Evolutionary conservation across 1,140 invertebrate species (phyloP).

Genomic region (Ooceraea biroi): DNA sequence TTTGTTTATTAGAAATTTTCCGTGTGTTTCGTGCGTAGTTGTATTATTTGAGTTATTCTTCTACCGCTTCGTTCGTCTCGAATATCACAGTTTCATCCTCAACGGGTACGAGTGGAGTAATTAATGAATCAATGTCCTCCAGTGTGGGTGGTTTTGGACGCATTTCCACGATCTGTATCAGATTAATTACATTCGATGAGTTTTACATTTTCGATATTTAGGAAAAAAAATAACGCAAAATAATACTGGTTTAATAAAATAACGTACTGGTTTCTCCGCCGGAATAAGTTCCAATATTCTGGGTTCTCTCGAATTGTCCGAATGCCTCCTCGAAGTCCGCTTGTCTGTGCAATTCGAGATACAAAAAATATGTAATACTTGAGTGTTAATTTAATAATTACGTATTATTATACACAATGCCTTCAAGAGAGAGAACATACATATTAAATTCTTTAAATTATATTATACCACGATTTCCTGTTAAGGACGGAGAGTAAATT

Average conservation of each 20-base stretch:
- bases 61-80: neutral
- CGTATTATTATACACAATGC: slow-evolving; percentile 4
- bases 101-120: neutral
- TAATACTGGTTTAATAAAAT: neutral
- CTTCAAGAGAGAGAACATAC: too few species aligned
- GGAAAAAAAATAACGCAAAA: neutral
- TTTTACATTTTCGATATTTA: neutral
- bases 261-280: neutral
- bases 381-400: neutral
- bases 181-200: neutral
- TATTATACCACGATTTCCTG: neutral
- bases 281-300: neutral
- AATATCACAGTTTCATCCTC: neutral
- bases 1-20: slow-evolving; percentile 4
- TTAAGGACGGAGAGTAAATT: neutral
- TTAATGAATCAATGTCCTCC: neutral
- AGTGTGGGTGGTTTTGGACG: neutral
- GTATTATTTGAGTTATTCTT: neutral
- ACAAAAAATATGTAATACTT: neutral
- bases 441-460: slow-evolving; percentile 20
- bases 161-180: slow-evolving; percentile 1
- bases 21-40: neutral
- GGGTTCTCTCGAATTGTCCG: neutral
- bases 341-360: neutral
- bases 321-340: neutral